Conservation (phyloP, 2,888 invertebrate species). For the Melitaea athalia region DNA sequence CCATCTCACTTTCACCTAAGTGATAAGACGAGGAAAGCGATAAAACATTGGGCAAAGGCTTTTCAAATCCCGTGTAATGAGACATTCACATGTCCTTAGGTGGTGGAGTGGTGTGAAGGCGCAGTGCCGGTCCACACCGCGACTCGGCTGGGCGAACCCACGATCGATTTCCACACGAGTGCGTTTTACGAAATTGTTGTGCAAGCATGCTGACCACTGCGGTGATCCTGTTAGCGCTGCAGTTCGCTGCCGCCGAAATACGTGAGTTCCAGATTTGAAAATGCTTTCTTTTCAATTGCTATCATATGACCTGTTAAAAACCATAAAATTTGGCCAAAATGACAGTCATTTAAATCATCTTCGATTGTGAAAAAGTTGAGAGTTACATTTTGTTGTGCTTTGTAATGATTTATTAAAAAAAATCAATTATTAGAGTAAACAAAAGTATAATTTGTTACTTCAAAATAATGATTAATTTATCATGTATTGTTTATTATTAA, state of each 20-base stretch:
- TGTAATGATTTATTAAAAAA: too few relatives aligned
- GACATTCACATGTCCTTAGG: constrained; percentile 59
- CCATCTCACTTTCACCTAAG: constrained; percentile 32
- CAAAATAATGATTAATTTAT: too few relatives aligned
- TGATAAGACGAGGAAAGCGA: constrained; percentile 39
- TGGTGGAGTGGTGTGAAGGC: constrained; percentile 47
- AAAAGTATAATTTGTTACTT: too few relatives aligned
- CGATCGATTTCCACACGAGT: constrained; percentile 48
- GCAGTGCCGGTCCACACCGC: constrained; percentile 71
- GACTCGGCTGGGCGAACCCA: constrained; percentile 65
- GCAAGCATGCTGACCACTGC: constrained; percentile 66
- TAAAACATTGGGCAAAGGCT: constrained; percentile 37
- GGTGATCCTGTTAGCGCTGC: constrained; percentile 63
- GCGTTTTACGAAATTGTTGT: constrained; percentile 57
- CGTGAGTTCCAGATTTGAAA: constrained; percentile 59
- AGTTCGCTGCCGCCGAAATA: constrained; percentile 68
- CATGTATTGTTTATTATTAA: too few relatives aligned
- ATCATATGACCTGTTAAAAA: background rate
- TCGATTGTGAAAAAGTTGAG: background rate
- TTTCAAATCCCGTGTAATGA: constrained; percentile 46
- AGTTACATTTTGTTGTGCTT: too few relatives aligned
- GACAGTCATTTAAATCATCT: background rate
- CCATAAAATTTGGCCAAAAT: background rate
- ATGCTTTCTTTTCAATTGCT: background rate
- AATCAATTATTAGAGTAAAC: too few relatives aligned